These are phyloP conservation scores for Eumaeus atala DNA, from an alignment of 1,140 invertebrate species.

Conservation along the genomic window DNA sequence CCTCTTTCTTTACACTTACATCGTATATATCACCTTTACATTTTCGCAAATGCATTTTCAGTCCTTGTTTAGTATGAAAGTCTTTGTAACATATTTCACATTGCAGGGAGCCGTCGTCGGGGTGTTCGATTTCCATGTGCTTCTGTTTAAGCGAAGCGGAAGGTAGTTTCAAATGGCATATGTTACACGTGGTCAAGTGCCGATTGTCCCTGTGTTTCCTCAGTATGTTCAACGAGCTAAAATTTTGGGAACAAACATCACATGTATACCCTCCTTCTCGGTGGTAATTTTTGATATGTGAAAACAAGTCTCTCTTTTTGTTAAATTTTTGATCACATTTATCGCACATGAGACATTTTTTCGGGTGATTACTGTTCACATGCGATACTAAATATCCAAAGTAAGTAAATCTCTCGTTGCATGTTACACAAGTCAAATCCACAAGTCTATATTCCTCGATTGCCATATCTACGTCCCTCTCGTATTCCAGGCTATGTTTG, in stretches of 20 bases:
- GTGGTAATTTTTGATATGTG: conserved; percentile 64
- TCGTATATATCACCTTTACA: conserved; percentile 45
- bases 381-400: conserved; percentile 63
- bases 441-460: conserved; percentile 51
- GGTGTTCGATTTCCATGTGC: conserved; percentile 57
- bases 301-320: conserved; percentile 58
- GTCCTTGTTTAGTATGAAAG: conserved; percentile 58
- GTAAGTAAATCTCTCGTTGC: conserved; percentile 52
- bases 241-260: conserved; percentile 47
- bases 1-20: conserved; percentile 45
- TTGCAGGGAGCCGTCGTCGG: conserved; percentile 52
- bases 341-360: conserved; percentile 56
- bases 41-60: conserved; percentile 57
- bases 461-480: conserved; percentile 52
- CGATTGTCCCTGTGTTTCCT: conserved; percentile 56
- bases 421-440: conserved; percentile 45
- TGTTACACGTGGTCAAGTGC: conserved; percentile 51
- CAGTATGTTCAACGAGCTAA: conserved; percentile 55
- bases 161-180: conserved; percentile 52
- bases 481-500: conserved; percentile 52
- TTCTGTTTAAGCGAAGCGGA: conserved; percentile 55
- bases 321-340: conserved; percentile 64
- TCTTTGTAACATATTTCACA: conserved; percentile 58
- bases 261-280: conserved; percentile 57
- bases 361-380: conserved; percentile 56